These are phyloP conservation scores for Drosophila neotestacea DNA, from an alignment of 2,888 invertebrate species.

Conservation along the genomic window DNA sequence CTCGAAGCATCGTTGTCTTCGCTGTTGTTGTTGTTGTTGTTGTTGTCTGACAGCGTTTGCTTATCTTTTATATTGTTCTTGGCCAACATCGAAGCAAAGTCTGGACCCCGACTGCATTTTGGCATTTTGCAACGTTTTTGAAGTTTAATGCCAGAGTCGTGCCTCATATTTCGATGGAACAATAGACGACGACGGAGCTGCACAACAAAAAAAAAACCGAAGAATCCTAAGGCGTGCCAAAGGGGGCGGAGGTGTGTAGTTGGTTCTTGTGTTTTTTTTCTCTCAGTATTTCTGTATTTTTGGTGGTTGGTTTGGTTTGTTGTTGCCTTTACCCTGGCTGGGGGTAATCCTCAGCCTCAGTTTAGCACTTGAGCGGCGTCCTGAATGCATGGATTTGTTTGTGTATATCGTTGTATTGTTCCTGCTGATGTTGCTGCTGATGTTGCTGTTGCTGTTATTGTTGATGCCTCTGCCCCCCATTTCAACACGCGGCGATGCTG, in stretches of 20 bases:
- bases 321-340: slow-evolving; percentile 56
- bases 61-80: slow-evolving; percentile 81
- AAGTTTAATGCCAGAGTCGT: slow-evolving; percentile 81
- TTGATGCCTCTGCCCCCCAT: slow-evolving; percentile 43
- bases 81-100: slow-evolving; percentile 70
- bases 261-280: slow-evolving; percentile 12
- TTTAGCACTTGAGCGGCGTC: slow-evolving; percentile 81
- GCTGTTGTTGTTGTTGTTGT: slow-evolving; percentile 17
- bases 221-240: slow-evolving; percentile 68
- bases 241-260: slow-evolving; percentile 75
- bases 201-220: slow-evolving; percentile 9
- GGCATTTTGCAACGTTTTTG: slow-evolving; percentile 80
- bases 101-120: slow-evolving; percentile 72
- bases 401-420: slow-evolving; percentile 48
- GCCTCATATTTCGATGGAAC: slow-evolving; percentile 80
- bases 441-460: slow-evolving; percentile 26
- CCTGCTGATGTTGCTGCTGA: slow-evolving; percentile 32
- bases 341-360: slow-evolving; percentile 78
- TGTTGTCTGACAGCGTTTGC: slow-evolving; percentile 70
- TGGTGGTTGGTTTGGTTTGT: slow-evolving; percentile 12
- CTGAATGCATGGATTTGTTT: slow-evolving; percentile 57
- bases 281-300: slow-evolving; percentile 19
- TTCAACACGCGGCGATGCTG: slow-evolving; percentile 67
- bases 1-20: slow-evolving; percentile 49
- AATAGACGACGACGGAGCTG: slow-evolving; percentile 58